Percentiles rank a stretch among this genome's conserved stretches.
These are phyloP conservation scores for Gallirallus australis DNA, from an alignment of 2,797 vertebrate species.

Conservation along the genomic window DNA sequence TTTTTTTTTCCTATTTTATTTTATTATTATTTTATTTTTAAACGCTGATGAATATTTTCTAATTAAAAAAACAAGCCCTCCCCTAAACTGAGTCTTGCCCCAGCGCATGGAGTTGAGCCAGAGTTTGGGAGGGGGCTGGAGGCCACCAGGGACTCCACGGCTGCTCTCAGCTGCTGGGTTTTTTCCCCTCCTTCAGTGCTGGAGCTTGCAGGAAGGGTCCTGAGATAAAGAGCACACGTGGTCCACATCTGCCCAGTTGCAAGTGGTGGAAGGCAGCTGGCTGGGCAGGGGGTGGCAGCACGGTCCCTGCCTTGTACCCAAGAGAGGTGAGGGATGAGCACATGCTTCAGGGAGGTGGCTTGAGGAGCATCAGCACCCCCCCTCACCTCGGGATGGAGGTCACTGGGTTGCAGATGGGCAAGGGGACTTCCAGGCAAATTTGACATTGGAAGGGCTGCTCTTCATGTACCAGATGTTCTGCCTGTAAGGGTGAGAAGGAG, in stretches of 20 bases:
- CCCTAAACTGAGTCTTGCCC: not conserved
- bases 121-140: not conserved
- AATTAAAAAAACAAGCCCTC: constrained; percentile 46
- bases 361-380: not conserved
- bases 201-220: not conserved
- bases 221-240: not conserved
- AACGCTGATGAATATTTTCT: constrained; percentile 56
- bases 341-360: not conserved
- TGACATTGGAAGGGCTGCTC: not conserved
- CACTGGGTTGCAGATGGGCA: not conserved
- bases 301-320: accelerated
- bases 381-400: not conserved
- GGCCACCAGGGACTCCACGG: not conserved
- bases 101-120: constrained; percentile 20
- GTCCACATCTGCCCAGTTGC: not conserved
- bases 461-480: not conserved
- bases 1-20: not conserved
- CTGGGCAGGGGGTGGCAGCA: not conserved
- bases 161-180: not conserved
- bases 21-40: constrained; percentile 45
- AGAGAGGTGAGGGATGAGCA: not conserved
- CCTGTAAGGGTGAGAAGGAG: not conserved
- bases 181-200: not conserved
- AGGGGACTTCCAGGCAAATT: not conserved
- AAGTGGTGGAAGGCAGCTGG: not conserved